phyloP scores from a whole-genome alignment of 2,113 vertebrate species.

The Neopipo cinnamomea region DNA sequence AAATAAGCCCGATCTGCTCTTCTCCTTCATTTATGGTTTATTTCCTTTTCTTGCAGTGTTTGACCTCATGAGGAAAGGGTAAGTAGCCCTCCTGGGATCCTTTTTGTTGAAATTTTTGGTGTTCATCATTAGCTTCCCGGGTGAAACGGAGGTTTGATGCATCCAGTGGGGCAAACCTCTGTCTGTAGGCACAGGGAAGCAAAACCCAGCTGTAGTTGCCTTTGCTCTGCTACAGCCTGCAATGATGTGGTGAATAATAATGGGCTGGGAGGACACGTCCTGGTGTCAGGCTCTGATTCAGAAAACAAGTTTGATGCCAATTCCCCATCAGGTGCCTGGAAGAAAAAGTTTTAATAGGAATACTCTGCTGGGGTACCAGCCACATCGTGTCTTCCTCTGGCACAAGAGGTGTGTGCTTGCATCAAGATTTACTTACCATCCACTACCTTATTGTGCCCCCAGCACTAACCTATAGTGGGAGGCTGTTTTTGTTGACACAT shows the following conservation, averaged over 20 bases:
- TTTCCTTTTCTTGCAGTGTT: constrained; percentile 85
- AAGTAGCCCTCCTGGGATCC: constrained; percentile 72
- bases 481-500: background rate
- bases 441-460: background rate
- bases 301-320: background rate
- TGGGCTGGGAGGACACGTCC: background rate
- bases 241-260: background rate
- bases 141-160: background rate
- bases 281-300: background rate
- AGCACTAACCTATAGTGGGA: background rate
- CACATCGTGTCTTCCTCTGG: background rate
- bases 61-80: constrained; percentile 97
- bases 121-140: background rate
- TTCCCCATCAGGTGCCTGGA: background rate
- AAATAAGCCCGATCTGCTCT: background rate
- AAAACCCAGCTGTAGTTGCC: background rate
- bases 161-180: background rate
- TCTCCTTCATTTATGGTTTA: background rate
- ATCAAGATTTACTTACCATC: background rate
- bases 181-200: background rate
- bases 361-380: background rate
- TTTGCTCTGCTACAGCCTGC: background rate
- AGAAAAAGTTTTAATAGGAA: background rate
- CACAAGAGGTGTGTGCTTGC: background rate
- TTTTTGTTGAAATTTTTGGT: background rate